Evolutionary conservation across 2,113 vertebrate genomes (phyloP), one percentile per base, ranked within the genome.

Genomic region (Saguinus imperator): DNA sequence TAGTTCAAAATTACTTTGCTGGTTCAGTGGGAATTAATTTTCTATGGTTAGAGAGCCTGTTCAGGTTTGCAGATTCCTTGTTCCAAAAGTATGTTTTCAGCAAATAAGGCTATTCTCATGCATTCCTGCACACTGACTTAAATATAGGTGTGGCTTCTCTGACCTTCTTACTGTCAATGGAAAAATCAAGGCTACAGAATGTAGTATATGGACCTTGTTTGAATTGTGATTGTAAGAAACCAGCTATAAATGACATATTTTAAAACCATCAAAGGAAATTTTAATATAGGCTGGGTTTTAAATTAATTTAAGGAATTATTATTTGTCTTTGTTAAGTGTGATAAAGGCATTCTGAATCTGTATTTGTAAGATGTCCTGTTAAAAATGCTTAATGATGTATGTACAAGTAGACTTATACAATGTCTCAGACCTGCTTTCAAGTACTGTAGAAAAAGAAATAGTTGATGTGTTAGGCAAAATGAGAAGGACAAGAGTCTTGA

Each of bases 51-150:
- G 70, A 72, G 70, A 94, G 32, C 50, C 40, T 92, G 52, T 23
- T 27, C 27, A 64, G n/a, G 87, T 87, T 83, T 87, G 11, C n/a
- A 48, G 50, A 73, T 55, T 82, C 32, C 55, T 1, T 77, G 70
- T 94, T 82, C 45, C 75, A 57, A 21, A 58, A 89, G 50, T n/a
- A 7, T 96, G 52, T 83, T 95, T 81, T 83, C 58, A 77, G 58
- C 45, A 58, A 87, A 40, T 52, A 88, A 86, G 20, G 16, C 29
- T 35, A 9, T 40, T 64, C 21, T 48, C 50, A n/a, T 21, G 16
- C n/a, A 64, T 66, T 40, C 8, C 35, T 61, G 17, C 6, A 43
- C 66, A 12, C 1, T 32, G 29, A 50, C 27, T 61, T 73, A 58
- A 75, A 64, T 76, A 11, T 37, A 45, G 43, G n/a, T 18, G 11